phyloP scores from a whole-genome alignment of 1,140 invertebrate species.

The Drosophila lowei region DNA sequence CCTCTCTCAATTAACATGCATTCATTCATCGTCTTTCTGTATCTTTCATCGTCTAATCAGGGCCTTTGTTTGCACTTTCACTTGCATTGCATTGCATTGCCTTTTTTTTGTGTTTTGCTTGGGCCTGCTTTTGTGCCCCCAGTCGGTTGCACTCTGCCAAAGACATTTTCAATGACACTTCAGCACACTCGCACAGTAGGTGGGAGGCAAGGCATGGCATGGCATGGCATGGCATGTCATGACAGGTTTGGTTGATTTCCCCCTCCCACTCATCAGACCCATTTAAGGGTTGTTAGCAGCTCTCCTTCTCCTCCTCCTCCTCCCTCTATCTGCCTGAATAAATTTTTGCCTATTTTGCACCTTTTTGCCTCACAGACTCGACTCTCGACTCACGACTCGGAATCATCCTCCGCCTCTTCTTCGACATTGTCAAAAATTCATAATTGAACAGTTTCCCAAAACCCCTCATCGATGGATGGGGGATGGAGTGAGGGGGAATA shows the following conservation, averaged over 20 bases:
- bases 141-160: slow-evolving; percentile 47
- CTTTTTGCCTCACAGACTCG: slow-evolving; percentile 32
- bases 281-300: slow-evolving; percentile 54
- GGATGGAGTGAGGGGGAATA: slow-evolving; percentile 4
- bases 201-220: slow-evolving; percentile 9
- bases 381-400: slow-evolving; percentile 4
- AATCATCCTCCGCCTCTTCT: slow-evolving; percentile 8
- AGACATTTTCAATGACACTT: slow-evolving; percentile 55
- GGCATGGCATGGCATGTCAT: not conserved
- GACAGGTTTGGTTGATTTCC: too few species aligned
- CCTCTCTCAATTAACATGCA: slow-evolving; percentile 50
- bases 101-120: slow-evolving; percentile 38
- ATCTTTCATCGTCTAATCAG: slow-evolving; percentile 66
- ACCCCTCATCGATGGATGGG: slow-evolving; percentile 7
- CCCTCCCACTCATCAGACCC: slow-evolving; percentile 16
- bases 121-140: not conserved
- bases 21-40: slow-evolving; percentile 33
- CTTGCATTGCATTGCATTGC: slow-evolving; percentile 59
- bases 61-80: slow-evolving; percentile 70
- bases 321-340: not conserved
- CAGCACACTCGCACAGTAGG: slow-evolving; percentile 20
- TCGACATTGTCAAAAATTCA: slow-evolving; percentile 76
- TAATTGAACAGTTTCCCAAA: slow-evolving; percentile 74
- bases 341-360: slow-evolving; percentile 71
- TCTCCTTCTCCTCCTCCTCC: not conserved